Evolutionary conservation across 2,888 invertebrate genomes (phyloP), one percentile per base, ranked within the genome.

Genomic region (Tenthredo amoena): DNA sequence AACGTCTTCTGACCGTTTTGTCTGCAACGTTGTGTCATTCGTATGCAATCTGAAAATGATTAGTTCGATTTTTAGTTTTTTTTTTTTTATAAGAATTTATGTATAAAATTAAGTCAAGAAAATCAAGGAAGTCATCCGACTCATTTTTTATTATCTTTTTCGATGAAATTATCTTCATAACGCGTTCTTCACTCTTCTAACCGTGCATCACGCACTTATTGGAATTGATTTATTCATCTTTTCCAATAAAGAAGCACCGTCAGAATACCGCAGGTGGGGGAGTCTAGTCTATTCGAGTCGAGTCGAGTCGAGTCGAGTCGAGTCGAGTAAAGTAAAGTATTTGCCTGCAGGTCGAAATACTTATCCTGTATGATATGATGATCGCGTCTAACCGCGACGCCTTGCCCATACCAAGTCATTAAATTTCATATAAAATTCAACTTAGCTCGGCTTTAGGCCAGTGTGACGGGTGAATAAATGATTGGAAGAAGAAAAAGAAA

Each of bases 211-310:
- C 26, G 58, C 21, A 37, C 37, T 81, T 62, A 40, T 26, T 40
- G 4, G 81, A 81, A 81, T 81, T 62, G 62, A 81, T 62, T 81
- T 62, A 62, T 81, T 40, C 81, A 40, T 9, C n/a, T 62, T 81
- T 81, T 81, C 34, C 55, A 21, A 18, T 55, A 34, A 77, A 77
- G 31, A 55, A 77, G 55, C 12, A 34, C 47, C 34, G 77, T n/a
- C 50, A 15, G 34, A 31, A 50, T 50, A 55, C n/a, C 9, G 21
- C 55, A 31, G 77, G 31, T 55, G 31, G 55, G 26, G 26, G 43
- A 26, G 21, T 43, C 43, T 5, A 18, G 26, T 55, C 15, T 26
- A 10, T 0, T 62, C 26, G 62, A 62, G 62, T 62, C n/a, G 10
- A 62, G n/a, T n/a, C n/a, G 43, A 26, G 21, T 43, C 43, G 1